A percentile compares a stretch with the other conserved stretches of the same genome.
Evolutionary conservation across 92 coral and sea anemone species (phyloP).

Genomic region (Zoanthus sansibaricus): DNA sequence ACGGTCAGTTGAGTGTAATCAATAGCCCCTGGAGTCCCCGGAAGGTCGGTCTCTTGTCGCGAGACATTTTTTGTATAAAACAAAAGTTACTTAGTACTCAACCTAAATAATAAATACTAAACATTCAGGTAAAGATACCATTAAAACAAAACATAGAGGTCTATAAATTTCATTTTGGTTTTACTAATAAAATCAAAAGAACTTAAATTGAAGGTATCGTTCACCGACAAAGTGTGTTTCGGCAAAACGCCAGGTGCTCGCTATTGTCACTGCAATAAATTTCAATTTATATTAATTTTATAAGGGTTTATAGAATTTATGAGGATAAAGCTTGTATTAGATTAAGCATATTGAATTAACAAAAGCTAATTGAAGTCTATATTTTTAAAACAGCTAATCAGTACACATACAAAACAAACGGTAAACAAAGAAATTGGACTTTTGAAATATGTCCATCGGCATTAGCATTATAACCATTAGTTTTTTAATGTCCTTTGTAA

Average conservation of each 20-base stretch:
- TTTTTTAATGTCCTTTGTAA: too few relatives aligned
- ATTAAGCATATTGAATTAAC: neutral
- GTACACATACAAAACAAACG: neutral
- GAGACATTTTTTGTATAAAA: neutral
- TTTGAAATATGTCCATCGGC: neutral
- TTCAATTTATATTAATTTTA: neutral
- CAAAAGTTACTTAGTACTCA: neutral
- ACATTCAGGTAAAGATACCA: neutral
- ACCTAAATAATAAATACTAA: neutral
- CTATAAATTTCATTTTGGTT: neutral
- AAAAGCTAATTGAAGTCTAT: neutral
- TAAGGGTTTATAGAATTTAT: neutral
- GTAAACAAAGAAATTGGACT: constrained; percentile 9
- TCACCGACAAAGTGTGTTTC: neutral
- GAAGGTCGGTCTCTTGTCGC: constrained; percentile 17
- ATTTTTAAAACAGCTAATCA: neutral
- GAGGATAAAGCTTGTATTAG: neutral
- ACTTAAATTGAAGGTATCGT: neutral
- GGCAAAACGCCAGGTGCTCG: constrained; percentile 21
- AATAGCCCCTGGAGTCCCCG: constrained; percentile 44
- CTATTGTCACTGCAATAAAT: neutral
- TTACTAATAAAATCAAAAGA: neutral
- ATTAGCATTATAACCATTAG: neutral
- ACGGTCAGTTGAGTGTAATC: neutral
- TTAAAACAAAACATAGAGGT: neutral